phyloP scores from a whole-genome alignment of 2,888 invertebrate species.

The Megastigmus dorsalis region DNA sequence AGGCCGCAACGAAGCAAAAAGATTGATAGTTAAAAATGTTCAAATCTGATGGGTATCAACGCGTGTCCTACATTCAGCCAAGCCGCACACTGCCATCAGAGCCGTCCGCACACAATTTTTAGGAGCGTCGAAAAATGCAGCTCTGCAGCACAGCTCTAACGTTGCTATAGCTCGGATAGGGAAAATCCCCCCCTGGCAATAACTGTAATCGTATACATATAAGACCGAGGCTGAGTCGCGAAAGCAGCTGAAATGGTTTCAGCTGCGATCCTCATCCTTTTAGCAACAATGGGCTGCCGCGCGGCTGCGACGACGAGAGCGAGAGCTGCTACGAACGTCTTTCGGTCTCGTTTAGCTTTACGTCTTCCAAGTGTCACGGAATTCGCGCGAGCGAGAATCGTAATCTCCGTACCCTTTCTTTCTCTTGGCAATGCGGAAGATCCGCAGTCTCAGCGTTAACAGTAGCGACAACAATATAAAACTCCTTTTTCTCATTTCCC shows the following conservation, averaged over 20 bases:
- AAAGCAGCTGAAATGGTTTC: constrained; percentile 7
- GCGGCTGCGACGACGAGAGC: too few species aligned
- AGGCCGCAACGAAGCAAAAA: too few species aligned
- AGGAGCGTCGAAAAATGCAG: not conserved
- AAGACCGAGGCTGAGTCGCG: not conserved
- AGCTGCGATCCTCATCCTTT: not conserved
- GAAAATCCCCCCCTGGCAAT: constrained; percentile 34
- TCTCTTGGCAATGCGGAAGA: too few species aligned
- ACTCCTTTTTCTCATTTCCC: not conserved
- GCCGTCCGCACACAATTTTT: too few species aligned
- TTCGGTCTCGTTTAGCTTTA: constrained; percentile 46
- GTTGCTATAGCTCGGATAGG: not conserved
- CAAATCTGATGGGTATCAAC: too few species aligned
- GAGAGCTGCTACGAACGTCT: too few species aligned
- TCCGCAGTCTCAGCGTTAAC: too few species aligned
- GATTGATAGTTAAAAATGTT: too few species aligned
- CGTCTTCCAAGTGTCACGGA: constrained; percentile 40
- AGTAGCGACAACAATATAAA: too few species aligned
- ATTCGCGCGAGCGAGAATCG: constrained; percentile 15
- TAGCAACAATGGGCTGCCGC: constrained; percentile 15
- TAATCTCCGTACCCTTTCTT: too few species aligned
- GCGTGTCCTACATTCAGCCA: too few species aligned
- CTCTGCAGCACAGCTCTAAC: not conserved
- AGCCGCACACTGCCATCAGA: too few species aligned
- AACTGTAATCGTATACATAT: constrained; percentile 43